phyloP scores from a whole-genome alignment of 2,113 vertebrate species.

The Syngnathus scovelli region DNA sequence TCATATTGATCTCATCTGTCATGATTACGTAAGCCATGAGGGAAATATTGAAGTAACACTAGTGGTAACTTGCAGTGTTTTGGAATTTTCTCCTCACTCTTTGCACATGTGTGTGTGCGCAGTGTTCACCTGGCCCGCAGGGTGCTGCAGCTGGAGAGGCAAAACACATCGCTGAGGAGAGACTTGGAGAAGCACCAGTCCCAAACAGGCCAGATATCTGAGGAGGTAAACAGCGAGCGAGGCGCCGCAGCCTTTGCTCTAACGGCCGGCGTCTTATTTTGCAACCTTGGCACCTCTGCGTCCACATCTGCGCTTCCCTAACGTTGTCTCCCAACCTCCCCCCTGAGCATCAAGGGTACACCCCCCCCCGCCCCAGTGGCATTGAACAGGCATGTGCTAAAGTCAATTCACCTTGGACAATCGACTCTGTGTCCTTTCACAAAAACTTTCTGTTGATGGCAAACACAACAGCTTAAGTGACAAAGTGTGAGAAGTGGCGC shows the following conservation, averaged over 20 bases:
- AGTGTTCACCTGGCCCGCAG: conserved; percentile 96
- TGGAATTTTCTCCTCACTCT: conserved; percentile 15
- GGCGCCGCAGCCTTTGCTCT: not conserved
- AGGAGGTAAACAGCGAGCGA: conserved; percentile 77
- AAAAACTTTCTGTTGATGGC: conserved; percentile 18
- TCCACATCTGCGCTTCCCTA: conserved; percentile 14
- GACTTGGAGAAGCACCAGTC: conserved; percentile 82
- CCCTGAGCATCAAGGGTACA: conserved; percentile 6
- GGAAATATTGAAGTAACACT: conserved; percentile 15
- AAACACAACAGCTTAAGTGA: conserved; percentile 9
- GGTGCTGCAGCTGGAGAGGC: conserved; percentile 90
- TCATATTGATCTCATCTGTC: conserved; percentile 12
- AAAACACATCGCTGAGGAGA: conserved; percentile 85
- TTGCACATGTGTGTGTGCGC: conserved; percentile 11
- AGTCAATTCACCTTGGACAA: no score
- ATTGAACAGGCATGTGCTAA: no score
- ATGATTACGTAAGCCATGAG: not conserved
- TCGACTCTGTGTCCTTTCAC: not conserved
- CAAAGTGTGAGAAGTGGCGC: conserved; percentile 10
- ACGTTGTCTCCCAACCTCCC: conserved; percentile 6
- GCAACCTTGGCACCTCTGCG: conserved; percentile 12
- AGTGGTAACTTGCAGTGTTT: conserved; percentile 39
- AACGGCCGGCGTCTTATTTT: not conserved
- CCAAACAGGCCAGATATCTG: conserved; percentile 76
- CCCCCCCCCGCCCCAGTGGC: not conserved